Evolutionary conservation across 2,113 vertebrate genomes (phyloP), one percentile per base, ranked within the genome.

Genomic region (Xenus cinereus): DNA sequence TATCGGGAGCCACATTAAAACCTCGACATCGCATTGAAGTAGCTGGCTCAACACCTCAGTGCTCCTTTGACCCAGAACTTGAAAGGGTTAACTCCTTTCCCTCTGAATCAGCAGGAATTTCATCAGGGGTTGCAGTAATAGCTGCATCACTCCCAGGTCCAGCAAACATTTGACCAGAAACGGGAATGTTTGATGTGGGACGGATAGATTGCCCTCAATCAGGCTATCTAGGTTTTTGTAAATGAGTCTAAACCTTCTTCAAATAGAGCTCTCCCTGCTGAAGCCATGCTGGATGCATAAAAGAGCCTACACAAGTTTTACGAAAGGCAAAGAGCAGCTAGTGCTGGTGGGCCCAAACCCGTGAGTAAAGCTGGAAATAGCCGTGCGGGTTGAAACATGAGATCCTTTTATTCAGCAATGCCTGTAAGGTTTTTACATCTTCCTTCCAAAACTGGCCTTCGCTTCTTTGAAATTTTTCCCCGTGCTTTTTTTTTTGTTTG

Each of bases 21-120:
- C 88, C 43, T 63, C 22, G 66, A 12, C 35, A 18, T 16, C 14
- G 68, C 85, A 90, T 16, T 82, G 93, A 95, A 91, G 81, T 30
- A 19, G 64, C 78, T 93, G 94, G 39, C 78, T 89, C 73, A 43
- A 41, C 46, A 62, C 51, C 81, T 62, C 77, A 53, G 68, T 3
- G 60, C 60, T 91, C 77, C 84, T 95, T 84, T 93, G 93, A 84
- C 90, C 69, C 90, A 75, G 82, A 93, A 78, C 46, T 75, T 53
- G 69, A 51, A 93, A 95, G 96, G 93, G 93, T 96, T 95, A 95
- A 95, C 74, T 57, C 90, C 54, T 91, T 37, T 84, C 39, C 64
- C 63, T 87, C 87, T 71, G 87, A 33, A 87, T 66, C 93, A 67
- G 96, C 50, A 8, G 93, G 73, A 91, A 39, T 87, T 86, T 78